Percentiles rank a stretch among this genome's conserved stretches.
phyloP scores from a whole-genome alignment of 2,797 vertebrate genomes.

The Rhinatrema bivittatum region DNA sequence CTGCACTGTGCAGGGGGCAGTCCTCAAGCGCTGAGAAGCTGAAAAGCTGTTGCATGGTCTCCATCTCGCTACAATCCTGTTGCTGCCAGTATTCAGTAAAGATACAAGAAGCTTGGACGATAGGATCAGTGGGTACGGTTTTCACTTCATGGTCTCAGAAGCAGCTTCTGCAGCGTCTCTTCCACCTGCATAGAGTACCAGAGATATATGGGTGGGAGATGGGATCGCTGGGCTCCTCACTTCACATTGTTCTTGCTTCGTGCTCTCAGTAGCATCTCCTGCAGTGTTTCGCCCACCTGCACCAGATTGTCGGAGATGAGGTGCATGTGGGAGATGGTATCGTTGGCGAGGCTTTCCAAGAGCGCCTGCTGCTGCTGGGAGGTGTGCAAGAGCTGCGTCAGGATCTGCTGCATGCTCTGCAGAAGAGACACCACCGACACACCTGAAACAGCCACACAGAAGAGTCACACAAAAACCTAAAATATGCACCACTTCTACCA shows the following conservation, averaged over 20 bases:
- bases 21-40: no score
- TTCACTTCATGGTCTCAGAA: no score
- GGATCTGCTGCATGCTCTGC: conserved; percentile 7
- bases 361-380: conserved; percentile 20
- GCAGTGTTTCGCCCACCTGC: conserved; percentile 21
- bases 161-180: conserved; percentile 10
- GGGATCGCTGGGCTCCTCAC: background rate
- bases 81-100: no score
- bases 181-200: conserved; percentile 25
- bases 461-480: no score
- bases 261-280: background rate
- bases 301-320: conserved; percentile 18
- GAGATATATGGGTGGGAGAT: background rate
- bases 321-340: conserved; percentile 8
- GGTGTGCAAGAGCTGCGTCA: conserved; percentile 14
- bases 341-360: conserved; percentile 8
- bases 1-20: no score
- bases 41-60: no score
- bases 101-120: no score
- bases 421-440: background rate
- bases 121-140: no score
- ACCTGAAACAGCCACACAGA: background rate
- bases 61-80: no score
- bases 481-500: no score
- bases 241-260: no score